Evolutionary conservation across 2,113 vertebrate species (phyloP).

Genomic region (Burhinus bistriatus): DNA sequence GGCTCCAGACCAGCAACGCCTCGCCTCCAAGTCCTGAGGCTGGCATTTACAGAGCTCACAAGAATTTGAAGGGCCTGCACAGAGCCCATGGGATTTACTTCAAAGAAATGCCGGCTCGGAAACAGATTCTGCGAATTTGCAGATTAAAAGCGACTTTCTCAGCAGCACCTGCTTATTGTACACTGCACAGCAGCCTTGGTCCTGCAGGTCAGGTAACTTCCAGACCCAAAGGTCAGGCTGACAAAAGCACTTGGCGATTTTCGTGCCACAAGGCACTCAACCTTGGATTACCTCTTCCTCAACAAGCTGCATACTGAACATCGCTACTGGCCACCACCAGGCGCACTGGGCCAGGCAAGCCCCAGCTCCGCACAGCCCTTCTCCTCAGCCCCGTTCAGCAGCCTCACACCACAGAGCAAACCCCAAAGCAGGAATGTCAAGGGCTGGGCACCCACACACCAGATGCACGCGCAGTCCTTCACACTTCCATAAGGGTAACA

Average conservation of each 20-base stretch:
- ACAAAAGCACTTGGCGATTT: neutral
- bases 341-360: rapidly evolving
- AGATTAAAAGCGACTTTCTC: neutral
- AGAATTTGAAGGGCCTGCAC: neutral
- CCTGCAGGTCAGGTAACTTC: neutral
- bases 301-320: rapidly evolving
- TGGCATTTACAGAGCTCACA: neutral
- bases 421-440: rapidly evolving
- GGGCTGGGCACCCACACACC: neutral
- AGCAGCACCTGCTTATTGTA: neutral
- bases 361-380: neutral
- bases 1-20: neutral
- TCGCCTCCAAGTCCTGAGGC: neutral
- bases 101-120: neutral
- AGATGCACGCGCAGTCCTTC: rapidly evolving
- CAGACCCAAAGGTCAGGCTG: neutral
- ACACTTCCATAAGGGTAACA: neutral
- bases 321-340: rapidly evolving
- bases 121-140: neutral
- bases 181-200: neutral
- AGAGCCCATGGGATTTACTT: neutral
- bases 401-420: rapidly evolving
- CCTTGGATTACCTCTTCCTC: neutral
- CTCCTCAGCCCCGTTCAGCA: neutral
- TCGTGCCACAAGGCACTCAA: rapidly evolving